These are phyloP conservation scores for Avahi laniger DNA, from an alignment of 2,797 vertebrate genomes.

Conservation along the genomic window DNA sequence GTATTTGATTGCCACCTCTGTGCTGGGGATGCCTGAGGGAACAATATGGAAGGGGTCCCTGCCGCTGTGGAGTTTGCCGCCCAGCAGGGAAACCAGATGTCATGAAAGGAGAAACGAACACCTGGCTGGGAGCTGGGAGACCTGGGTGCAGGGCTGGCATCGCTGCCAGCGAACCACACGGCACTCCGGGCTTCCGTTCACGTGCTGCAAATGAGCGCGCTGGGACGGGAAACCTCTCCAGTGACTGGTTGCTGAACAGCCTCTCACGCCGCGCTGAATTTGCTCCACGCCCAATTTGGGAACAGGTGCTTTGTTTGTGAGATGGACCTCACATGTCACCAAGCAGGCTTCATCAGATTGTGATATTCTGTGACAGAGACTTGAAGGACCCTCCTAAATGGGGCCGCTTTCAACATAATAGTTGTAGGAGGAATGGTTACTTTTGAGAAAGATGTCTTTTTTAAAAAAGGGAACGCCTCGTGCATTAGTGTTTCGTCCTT, in stretches of 20 bases:
- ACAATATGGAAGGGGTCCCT: background rate
- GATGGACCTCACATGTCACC: background rate
- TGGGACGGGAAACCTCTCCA: background rate
- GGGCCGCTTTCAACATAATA: background rate
- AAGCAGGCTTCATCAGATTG: background rate
- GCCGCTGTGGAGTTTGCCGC: background rate
- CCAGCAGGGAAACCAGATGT: constrained; percentile 32
- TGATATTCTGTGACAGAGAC: constrained; percentile 1
- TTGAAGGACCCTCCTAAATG: background rate
- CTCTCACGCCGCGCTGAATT: constrained; percentile 9
- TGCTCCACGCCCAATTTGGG: background rate
- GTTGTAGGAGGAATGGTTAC: background rate
- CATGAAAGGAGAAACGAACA: background rate
- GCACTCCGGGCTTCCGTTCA: background rate
- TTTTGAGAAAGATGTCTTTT: background rate
- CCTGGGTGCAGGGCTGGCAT: constrained; percentile 1
- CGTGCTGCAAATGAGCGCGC: background rate
- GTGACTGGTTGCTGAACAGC: constrained; percentile 13
- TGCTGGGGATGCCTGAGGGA: background rate
- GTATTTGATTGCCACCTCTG: background rate
- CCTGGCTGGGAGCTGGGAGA: background rate
- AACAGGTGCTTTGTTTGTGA: background rate
- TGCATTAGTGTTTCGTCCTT: background rate
- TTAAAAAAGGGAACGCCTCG: background rate
- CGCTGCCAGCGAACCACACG: background rate